Percentiles rank a stretch among this genome's conserved stretches.
Conservation (phyloP, 2,797 vertebrate species). For the Chrosomus eos region DNA sequence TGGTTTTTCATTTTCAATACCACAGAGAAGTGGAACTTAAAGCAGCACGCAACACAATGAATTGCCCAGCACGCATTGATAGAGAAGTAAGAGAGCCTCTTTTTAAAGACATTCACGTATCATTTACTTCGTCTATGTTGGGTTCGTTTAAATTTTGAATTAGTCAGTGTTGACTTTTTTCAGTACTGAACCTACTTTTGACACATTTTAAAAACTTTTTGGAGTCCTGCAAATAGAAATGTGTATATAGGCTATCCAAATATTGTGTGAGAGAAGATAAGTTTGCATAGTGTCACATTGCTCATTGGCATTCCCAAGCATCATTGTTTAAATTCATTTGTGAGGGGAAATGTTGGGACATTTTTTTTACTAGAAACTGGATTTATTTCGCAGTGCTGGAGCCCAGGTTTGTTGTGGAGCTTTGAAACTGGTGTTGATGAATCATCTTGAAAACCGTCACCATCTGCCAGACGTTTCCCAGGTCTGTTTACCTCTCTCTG, state of each 20-base stretch:
- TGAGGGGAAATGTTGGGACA: neutral
- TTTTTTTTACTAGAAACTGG: neutral
- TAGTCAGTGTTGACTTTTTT: neutral
- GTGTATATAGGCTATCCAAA: neutral
- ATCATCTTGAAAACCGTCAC: conserved; percentile 44
- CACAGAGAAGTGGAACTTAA: conserved; percentile 55
- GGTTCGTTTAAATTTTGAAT: neutral
- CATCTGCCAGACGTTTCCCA: conserved; percentile 41
- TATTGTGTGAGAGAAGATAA: neutral
- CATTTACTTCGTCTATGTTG: neutral
- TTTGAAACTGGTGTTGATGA: conserved; percentile 50
- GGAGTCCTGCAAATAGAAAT: neutral
- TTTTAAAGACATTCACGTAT: conserved; percentile 9
- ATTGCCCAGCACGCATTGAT: neutral
- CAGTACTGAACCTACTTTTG: neutral
- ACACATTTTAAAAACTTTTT: neutral
- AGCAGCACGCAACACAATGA: neutral
- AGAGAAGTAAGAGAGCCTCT: neutral
- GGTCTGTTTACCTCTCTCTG: conserved; percentile 26
- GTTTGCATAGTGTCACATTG: neutral
- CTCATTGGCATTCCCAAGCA: neutral
- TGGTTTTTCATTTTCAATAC: conserved; percentile 68
- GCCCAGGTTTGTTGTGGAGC: conserved; percentile 41
- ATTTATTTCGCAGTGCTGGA: neutral
- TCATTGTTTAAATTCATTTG: neutral